Evolutionary conservation across 1,140 invertebrate species (phyloP).

Genomic region (Panagrolaimus sp.): DNA sequence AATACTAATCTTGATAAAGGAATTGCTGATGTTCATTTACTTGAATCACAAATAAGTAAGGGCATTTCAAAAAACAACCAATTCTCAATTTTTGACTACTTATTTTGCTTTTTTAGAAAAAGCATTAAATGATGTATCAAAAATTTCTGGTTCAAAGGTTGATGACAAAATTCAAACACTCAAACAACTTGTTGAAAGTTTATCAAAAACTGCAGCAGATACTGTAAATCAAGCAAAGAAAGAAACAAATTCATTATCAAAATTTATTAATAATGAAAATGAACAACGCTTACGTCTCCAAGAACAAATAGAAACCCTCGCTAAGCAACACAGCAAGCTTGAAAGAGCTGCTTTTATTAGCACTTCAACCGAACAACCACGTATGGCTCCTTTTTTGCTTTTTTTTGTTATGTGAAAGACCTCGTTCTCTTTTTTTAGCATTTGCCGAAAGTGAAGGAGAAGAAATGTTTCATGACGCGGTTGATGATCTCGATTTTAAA

Average conservation of each 20-base stretch:
- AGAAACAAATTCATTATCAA: constrained; percentile 76
- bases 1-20: not conserved
- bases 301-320: constrained; percentile 92
- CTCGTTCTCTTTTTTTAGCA: constrained; percentile 58
- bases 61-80: not conserved
- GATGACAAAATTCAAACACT: constrained; percentile 10
- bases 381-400: constrained; percentile 1
- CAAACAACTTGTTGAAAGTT: constrained; percentile 17
- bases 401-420: constrained; percentile 23
- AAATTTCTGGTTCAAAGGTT: constrained; percentile 66
- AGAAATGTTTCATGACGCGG: constrained; percentile 79
- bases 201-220: constrained; percentile 69
- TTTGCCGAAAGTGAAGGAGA: constrained; percentile 79
- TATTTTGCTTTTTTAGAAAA: constrained; percentile 59
- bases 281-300: constrained; percentile 87
- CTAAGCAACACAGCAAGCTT: constrained; percentile 85
- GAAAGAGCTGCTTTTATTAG: constrained; percentile 69
- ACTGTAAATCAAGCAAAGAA: constrained; percentile 70
- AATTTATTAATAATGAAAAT: constrained; percentile 82
- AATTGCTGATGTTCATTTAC: not conserved
- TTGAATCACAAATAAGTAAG: constrained; percentile 63
- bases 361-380: constrained; percentile 14
- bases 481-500: constrained; percentile 57
- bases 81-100: no score
- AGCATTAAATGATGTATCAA: constrained; percentile 58